These are phyloP conservation scores for Haliclona indistincta DNA, from an alignment of 37 sponge, comb jelly and placozoan species.

Conservation along the genomic window DNA sequence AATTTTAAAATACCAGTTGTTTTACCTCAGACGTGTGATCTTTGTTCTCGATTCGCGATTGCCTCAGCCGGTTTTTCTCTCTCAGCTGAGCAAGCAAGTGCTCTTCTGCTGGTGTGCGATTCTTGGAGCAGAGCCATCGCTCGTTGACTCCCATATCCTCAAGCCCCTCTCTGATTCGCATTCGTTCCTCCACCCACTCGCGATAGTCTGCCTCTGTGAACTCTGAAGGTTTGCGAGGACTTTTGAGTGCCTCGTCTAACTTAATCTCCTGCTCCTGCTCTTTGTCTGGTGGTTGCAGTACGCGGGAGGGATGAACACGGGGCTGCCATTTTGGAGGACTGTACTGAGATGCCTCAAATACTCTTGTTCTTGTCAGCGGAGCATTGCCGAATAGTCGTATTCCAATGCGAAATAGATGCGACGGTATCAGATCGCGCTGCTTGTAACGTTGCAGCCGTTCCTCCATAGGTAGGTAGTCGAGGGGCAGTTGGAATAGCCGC, in stretches of 20 bases:
- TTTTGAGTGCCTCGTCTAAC: not conserved
- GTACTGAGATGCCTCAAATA: constrained; percentile 37
- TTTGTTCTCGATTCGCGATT: no score
- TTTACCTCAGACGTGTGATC: no score
- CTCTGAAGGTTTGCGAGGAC: not conserved
- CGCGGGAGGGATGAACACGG: not conserved
- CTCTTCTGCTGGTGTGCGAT: constrained; percentile 37
- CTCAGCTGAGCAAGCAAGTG: constrained; percentile 4
- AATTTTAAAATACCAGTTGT: no score
- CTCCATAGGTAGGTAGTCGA: constrained; percentile 14
- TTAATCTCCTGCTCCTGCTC: not conserved
- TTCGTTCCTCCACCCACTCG: constrained; percentile 34
- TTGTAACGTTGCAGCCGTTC: not conserved
- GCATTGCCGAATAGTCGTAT: not conserved
- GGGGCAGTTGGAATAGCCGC: constrained; percentile 35
- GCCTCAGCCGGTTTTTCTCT: not conserved
- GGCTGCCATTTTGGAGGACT: not conserved
- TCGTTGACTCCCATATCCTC: constrained; percentile 34
- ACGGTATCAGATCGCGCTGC: constrained; percentile 31
- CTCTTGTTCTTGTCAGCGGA: constrained; percentile 18
- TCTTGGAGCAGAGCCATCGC: constrained; percentile 48
- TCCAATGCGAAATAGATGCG: constrained; percentile 31
- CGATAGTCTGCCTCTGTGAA: constrained; percentile 17
- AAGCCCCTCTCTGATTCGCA: constrained; percentile 13
- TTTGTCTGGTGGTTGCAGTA: not conserved